Evolutionary conservation across 1,140 invertebrate species (phyloP).

Genomic region (Ptiloglossa arizonensis): DNA sequence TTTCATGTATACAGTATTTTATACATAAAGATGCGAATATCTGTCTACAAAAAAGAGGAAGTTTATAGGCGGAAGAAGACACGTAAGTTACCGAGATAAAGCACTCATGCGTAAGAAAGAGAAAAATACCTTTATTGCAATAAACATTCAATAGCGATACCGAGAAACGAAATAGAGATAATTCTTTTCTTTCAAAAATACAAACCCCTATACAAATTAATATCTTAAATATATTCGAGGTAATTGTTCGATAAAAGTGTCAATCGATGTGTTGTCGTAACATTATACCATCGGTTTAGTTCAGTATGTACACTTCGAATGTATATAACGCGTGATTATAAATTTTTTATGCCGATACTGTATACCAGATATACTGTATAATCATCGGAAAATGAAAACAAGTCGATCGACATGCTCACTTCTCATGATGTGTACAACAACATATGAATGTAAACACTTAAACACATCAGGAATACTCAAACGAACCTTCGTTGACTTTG

Average conservation of each 20-base stretch:
- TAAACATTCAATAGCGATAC: constrained; percentile 60
- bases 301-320: not conserved
- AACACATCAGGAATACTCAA: constrained; percentile 40
- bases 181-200: constrained; percentile 31
- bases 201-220: constrained; percentile 39
- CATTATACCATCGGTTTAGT: not conserved
- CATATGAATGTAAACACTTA: constrained; percentile 32
- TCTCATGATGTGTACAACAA: constrained; percentile 36
- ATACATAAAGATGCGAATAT: constrained; percentile 15
- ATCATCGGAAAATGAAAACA: constrained; percentile 5
- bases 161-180: constrained; percentile 67
- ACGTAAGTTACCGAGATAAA: constrained; percentile 56
- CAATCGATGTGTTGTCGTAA: not conserved
- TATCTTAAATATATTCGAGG: constrained; percentile 5
- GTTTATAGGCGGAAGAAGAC: constrained; percentile 43
- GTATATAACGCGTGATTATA: not conserved
- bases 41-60: constrained; percentile 37
- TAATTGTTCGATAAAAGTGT: not conserved
- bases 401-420: constrained; percentile 39
- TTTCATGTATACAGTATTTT: not conserved
- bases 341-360: not conserved
- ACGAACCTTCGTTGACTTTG: constrained; percentile 93
- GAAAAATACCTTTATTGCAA: constrained; percentile 55
- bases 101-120: constrained; percentile 66
- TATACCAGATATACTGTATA: not conserved